Evolutionary conservation across 2,888 invertebrate species (phyloP), one percentile per base, ranked within the genome.

Genomic region (Micoletzkya japonica): DNA sequence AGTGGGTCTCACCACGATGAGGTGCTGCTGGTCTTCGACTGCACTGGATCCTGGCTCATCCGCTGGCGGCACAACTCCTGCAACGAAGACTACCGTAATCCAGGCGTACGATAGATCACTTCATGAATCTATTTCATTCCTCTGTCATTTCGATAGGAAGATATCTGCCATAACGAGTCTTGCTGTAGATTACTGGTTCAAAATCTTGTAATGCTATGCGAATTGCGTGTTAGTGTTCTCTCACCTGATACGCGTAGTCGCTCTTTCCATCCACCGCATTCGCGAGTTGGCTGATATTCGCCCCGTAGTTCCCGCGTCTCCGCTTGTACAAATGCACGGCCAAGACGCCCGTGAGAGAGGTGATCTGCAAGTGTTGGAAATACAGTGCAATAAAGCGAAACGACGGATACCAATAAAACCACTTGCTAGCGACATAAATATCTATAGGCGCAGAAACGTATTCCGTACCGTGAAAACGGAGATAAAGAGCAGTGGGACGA

Each of bases 61-160:
- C 83, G 75, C 70, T 85, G 84, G 63, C 85, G 82, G 70, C 85
- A 85, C 50, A 85, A 71, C 49, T 85, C 85, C 76, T 82, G 74
- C 52, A 39, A 39, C 17, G 39, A 52, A 39, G 32, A 59, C 63
- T 20, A 71, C 28, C 32, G 49, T 14, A 63, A 57, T 14, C 57
- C 59, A 63, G n/a, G n/a, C 10, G 39, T 44, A 56, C 28, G 4
- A 26, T 44, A 44, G 44, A 44, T 14, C 14, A 44, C 20, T 14
- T 10, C 10, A 44, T 44, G 10, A 20, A 44, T 57, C 57, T n/a
- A 32, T 34, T 28, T 20, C 57, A 56, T 20, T n/a, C n/a, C n/a
- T n/a, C n/a, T n/a, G n/a, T n/a, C n/a, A n/a, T n/a, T n/a, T n/a
- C n/a, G n/a, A n/a, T n/a, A n/a, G n/a, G n/a, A n/a, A n/a, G n/a